phyloP scores from a whole-genome alignment of 2,888 invertebrate species.

The Acleris holmiana region DNA sequence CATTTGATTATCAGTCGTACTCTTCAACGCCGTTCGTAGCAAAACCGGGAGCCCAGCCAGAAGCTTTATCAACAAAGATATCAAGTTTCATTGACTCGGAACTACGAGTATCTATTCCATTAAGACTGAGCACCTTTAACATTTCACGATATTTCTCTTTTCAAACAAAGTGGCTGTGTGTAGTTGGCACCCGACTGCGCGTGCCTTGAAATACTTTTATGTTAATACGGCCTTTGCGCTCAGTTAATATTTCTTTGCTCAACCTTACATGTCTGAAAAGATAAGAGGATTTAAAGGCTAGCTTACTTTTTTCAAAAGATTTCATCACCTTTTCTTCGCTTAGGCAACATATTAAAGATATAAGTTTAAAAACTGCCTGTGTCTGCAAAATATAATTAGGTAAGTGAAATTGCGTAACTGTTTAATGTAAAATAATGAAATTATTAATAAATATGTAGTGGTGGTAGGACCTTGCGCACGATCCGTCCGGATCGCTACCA shows the following conservation, averaged over 20 bases:
- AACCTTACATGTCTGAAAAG: slow-evolving; percentile 44
- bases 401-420: too few relatives aligned
- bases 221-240: slow-evolving; percentile 47
- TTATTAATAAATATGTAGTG: too few relatives aligned
- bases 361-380: too few relatives aligned
- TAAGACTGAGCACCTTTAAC: slow-evolving; percentile 40
- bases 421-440: too few relatives aligned
- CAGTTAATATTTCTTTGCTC: slow-evolving; percentile 57
- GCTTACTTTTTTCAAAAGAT: background rate
- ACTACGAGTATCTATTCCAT: slow-evolving; percentile 35
- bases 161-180: slow-evolving; percentile 14
- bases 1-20: too few relatives aligned
- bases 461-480: too few relatives aligned
- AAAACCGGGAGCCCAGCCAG: slow-evolving; percentile 2
- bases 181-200: background rate
- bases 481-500: too few relatives aligned
- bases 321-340: background rate
- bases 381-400: too few relatives aligned
- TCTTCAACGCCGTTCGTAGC: background rate
- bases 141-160: slow-evolving; percentile 6
- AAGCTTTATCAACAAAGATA: slow-evolving; percentile 35
- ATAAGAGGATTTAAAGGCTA: slow-evolving; percentile 1
- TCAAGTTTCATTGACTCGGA: slow-evolving; percentile 32
- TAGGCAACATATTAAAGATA: too few relatives aligned
- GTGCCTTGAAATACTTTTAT: slow-evolving; percentile 38